Evolutionary conservation across 2,797 vertebrate species (phyloP), one percentile per base, ranked within the genome.

Genomic region (Taeniopygia guttata): DNA sequence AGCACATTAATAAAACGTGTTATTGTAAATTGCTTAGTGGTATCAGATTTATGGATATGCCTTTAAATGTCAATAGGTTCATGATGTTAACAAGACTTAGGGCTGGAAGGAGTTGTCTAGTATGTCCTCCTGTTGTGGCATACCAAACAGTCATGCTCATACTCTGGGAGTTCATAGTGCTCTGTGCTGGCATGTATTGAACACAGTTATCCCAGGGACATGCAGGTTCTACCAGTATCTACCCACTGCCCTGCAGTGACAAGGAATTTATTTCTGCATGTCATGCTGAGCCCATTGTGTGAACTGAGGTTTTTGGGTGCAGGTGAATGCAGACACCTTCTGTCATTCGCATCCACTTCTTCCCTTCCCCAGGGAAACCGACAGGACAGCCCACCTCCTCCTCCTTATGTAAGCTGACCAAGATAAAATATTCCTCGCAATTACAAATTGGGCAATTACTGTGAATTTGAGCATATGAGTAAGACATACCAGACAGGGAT

Each of bases 1-100:
- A 92, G 86, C 73, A 81, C 68, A 55, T 90, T 95, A 95, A 94
- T 96, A 95, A 95, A 94, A 95, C 48, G 38, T 62, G 70, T 94
- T 95, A 92, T n/a, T 87, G 45, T 78, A 81, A 67, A 91, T 92
- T 93, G 46, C 78, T 94, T 94, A 84, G 72, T 8, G 13, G 23
- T 55, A 55, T 43, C 34, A 64, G 79, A 94, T 97, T 96, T 96
- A 92, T 74, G 59, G 76, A 15, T 58, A 62, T 91, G 26, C 38
- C 52, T 82, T 63, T 93, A 95, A 91, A 91, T 78, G 66, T 69
- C 81, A 81, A 0, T 26, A 75, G 42, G 32, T 72, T 5, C 5
- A 9, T 43, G 32, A 64, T 46, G 21, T 5, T 58, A 22, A 19
- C 0, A 30, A 68, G 60, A 68, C 11, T 32, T 56, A 30, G 27